These are phyloP conservation scores for Actinernus sp. DNA, from an alignment of 92 coral and sea anemone genomes.

Conservation along the genomic window DNA sequence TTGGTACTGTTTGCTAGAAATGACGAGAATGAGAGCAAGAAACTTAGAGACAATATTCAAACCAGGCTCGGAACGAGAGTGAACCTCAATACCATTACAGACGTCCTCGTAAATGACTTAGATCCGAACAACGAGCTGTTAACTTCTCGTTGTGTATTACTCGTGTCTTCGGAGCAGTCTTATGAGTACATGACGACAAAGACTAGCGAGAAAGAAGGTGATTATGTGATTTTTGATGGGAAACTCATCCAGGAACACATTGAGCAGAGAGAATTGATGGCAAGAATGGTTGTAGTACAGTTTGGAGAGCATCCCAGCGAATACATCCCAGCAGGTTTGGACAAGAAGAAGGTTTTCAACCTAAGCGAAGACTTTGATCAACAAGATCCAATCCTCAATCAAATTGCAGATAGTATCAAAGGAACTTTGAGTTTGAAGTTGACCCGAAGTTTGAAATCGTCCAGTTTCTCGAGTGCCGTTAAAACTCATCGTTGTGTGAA, in stretches of 20 bases:
- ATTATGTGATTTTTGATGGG: constrained; percentile 51
- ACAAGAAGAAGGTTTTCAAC: constrained; percentile 32
- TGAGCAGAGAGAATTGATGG: constrained; percentile 7
- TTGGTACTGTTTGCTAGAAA: constrained; percentile 36
- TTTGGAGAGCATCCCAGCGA: constrained; percentile 21
- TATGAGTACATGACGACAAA: constrained; percentile 32
- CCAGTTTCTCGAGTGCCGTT: too few species aligned
- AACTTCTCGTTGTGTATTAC: constrained; percentile 22
- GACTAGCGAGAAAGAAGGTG: constrained; percentile 43
- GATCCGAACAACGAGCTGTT: constrained; percentile 27
- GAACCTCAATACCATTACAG: constrained; percentile 30
- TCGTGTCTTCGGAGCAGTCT: constrained; percentile 51
- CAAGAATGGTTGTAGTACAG: constrained; percentile 49
- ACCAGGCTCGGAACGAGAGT: constrained; percentile 28
- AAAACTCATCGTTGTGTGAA: too few species aligned
- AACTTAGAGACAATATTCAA: constrained; percentile 42
- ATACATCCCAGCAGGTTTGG: constrained; percentile 47
- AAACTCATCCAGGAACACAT: constrained; percentile 38
- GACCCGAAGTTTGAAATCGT: too few species aligned
- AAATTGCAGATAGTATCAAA: constrained; percentile 42
- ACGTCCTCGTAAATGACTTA: constrained; percentile 44
- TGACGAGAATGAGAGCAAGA: constrained; percentile 50
- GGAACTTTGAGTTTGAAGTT: constrained; percentile 45
- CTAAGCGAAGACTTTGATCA: constrained; percentile 11
- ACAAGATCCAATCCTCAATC: constrained; percentile 26